phyloP scores from a whole-genome alignment of 2,888 invertebrate genomes.

The Caenorhabditis sp. region DNA sequence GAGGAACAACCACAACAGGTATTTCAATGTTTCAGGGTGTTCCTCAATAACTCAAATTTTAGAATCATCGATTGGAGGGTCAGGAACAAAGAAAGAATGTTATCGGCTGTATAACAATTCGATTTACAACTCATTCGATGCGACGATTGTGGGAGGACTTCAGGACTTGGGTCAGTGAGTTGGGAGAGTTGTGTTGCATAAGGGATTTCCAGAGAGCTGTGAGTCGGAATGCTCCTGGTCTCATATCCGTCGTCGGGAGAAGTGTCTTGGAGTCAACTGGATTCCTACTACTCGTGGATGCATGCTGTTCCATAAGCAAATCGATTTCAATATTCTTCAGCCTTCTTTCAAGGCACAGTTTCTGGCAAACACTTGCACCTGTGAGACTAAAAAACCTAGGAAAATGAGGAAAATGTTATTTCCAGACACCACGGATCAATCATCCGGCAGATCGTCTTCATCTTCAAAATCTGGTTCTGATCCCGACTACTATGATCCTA shows the following conservation, averaged over 20 bases:
- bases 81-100: slow-evolving; percentile 62
- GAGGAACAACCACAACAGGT: slow-evolving; percentile 45
- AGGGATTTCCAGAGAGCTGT: slow-evolving; percentile 45
- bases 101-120: slow-evolving; percentile 65
- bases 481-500: slow-evolving; percentile 47
- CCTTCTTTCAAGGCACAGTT: slow-evolving; percentile 54
- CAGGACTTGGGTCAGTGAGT: slow-evolving; percentile 41
- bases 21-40: neutral
- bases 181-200: neutral
- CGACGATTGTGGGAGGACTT: slow-evolving; percentile 61
- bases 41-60: neutral
- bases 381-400: slow-evolving; percentile 1
- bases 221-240: slow-evolving; percentile 65
- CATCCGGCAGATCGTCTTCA: slow-evolving; percentile 28
- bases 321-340: slow-evolving; percentile 45
- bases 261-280: slow-evolving; percentile 62
- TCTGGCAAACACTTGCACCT: slow-evolving; percentile 54
- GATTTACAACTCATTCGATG: slow-evolving; percentile 63
- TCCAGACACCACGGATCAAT: slow-evolving; percentile 48
- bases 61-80: slow-evolving; percentile 39
- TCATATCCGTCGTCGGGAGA: slow-evolving; percentile 58
- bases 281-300: slow-evolving; percentile 50
- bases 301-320: slow-evolving; percentile 62
- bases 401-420: neutral
- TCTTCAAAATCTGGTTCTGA: slow-evolving; percentile 28